Conservation (phyloP, 2,797 vertebrate species). For the Selene dorsalis region DNA sequence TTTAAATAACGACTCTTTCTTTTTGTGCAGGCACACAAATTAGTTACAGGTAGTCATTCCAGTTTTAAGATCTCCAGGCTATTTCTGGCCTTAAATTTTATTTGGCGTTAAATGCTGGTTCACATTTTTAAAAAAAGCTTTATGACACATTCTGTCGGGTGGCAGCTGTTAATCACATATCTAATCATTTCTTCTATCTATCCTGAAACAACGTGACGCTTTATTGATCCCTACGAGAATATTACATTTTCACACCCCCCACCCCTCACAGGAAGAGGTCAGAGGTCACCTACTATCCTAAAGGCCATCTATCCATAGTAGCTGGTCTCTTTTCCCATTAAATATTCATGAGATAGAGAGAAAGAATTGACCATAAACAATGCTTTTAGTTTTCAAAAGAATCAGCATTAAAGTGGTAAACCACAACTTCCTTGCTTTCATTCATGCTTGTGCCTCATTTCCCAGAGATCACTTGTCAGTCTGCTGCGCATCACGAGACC, state of each 20-base stretch:
- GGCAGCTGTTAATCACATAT: background rate
- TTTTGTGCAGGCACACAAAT: slow-evolving; percentile 16
- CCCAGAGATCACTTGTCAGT: background rate
- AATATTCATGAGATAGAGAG: background rate
- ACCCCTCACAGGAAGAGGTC: background rate
- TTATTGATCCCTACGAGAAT: background rate
- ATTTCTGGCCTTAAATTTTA: background rate
- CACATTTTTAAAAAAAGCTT: background rate
- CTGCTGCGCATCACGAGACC: background rate
- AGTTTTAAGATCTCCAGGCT: slow-evolving; percentile 36
- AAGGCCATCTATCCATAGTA: background rate
- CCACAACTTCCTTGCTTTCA: slow-evolving; percentile 14
- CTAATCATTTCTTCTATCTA: background rate
- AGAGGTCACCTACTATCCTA: slow-evolving; percentile 9
- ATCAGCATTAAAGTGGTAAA: background rate
- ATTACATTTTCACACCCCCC: background rate
- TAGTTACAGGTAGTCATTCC: slow-evolving; percentile 14
- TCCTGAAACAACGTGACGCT: background rate
- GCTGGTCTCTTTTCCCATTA: background rate
- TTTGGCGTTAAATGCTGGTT: background rate
- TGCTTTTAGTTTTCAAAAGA: slow-evolving; percentile 31
- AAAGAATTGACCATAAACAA: background rate
- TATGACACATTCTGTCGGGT: background rate
- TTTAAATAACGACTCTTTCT: slow-evolving; percentile 47
- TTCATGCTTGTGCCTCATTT: background rate